Evolutionary conservation across 2,888 invertebrate genomes (phyloP).

Genomic region (Tenthredo scrophulariae): DNA sequence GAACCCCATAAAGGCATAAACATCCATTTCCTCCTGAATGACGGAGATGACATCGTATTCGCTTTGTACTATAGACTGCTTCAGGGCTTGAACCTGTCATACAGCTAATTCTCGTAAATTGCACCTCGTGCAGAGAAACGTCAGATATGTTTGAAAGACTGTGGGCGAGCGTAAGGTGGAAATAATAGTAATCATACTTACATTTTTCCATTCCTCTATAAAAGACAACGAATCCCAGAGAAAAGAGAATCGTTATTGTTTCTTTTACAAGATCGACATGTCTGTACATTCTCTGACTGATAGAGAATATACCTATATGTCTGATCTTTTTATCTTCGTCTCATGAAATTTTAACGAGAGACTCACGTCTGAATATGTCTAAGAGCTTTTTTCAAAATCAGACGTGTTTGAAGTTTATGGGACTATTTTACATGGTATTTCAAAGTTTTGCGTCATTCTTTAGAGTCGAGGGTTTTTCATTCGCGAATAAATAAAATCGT

Average conservation of each 20-base stretch:
- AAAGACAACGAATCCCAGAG: neutral
- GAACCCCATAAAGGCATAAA: slow-evolving; percentile 21
- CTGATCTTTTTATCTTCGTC: too few relatives aligned
- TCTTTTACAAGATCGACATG: neutral
- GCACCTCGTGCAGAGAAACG: slow-evolving; percentile 29
- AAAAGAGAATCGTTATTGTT: neutral
- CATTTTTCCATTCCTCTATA: neutral
- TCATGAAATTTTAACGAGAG: too few relatives aligned
- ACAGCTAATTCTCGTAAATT: slow-evolving; percentile 38
- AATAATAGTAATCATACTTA: neutral
- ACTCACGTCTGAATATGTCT: too few relatives aligned
- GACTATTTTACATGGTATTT: too few relatives aligned
- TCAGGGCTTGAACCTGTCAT: slow-evolving; percentile 25
- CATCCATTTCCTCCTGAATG: slow-evolving; percentile 44
- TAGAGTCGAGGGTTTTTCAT: neutral
- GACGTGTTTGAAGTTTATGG: too few relatives aligned
- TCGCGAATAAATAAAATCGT: neutral
- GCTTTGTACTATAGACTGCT: slow-evolving; percentile 37
- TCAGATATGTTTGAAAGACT: neutral
- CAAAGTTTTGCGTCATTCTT: neutral
- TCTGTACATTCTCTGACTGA: too few relatives aligned
- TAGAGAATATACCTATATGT: too few relatives aligned
- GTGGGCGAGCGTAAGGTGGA: neutral
- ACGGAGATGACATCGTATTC: slow-evolving; percentile 38
- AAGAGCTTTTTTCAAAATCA: too few relatives aligned